Conservation (phyloP, 2,797 vertebrate species). For the Pteronotus mesoamericanus region DNA sequence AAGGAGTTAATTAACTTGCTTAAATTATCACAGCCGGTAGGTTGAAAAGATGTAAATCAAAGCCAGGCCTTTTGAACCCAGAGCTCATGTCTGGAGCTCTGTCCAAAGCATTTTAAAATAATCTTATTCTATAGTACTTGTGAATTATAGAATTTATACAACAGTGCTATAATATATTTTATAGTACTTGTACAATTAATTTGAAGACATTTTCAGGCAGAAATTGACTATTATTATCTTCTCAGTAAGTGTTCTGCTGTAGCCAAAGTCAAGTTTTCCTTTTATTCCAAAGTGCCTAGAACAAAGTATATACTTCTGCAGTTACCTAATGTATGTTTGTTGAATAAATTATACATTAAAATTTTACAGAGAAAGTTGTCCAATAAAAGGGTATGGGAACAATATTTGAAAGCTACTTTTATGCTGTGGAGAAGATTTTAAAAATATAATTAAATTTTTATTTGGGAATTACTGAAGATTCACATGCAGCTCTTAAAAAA, state of each 20-base stretch:
- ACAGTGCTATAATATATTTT: background rate
- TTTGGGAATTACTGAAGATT: background rate
- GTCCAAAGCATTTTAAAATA: background rate
- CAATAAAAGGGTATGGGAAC: background rate
- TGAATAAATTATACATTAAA: background rate
- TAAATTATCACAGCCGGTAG: background rate
- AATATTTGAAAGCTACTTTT: constrained; percentile 14
- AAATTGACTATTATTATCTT: background rate
- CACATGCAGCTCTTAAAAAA: background rate
- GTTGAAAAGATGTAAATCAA: background rate
- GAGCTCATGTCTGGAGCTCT: background rate
- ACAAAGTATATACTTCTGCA: background rate
- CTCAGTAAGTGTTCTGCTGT: background rate
- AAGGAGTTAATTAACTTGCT: background rate
- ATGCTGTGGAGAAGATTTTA: background rate
- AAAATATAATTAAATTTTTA: background rate
- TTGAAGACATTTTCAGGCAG: background rate
- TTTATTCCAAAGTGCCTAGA: background rate
- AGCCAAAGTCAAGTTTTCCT: background rate
- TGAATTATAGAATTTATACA: background rate
- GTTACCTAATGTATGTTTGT: background rate
- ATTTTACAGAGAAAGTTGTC: background rate
- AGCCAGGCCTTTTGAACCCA: background rate
- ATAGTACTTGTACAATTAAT: background rate
- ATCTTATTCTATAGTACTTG: background rate